Percentiles rank a stretch among this genome's conserved stretches.
Conservation (phyloP, 2,113 vertebrate genomes). For the Scophthalmus maximus region DNA sequence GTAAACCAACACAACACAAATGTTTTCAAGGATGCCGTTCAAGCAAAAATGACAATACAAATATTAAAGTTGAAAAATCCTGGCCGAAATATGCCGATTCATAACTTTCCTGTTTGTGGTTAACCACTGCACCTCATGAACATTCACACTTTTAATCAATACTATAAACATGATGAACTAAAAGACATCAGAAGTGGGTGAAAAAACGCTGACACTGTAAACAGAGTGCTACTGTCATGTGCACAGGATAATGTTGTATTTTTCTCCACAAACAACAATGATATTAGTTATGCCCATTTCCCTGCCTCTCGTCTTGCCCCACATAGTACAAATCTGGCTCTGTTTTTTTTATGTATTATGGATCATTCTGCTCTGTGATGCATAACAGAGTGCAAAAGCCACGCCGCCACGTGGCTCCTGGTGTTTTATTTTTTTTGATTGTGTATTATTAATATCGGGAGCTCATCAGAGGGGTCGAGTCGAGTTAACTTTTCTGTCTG, state of each 20-base stretch:
- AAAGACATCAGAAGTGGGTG: no score
- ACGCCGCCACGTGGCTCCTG: constrained; percentile 36
- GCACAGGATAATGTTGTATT: constrained; percentile 40
- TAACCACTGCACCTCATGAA: background rate
- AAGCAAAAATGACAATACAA: no score
- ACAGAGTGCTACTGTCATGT: constrained; percentile 14
- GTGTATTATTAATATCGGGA: constrained; percentile 45
- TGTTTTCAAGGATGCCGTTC: no score
- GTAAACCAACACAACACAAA: no score
- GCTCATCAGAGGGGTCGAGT: constrained; percentile 45
- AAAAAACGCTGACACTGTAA: constrained; percentile 32
- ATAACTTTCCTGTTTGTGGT: background rate
- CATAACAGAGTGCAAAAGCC: constrained; percentile 51
- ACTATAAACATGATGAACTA: background rate
- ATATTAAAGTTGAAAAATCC: no score
- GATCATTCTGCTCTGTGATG: constrained; percentile 55
- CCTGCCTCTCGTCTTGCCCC: constrained; percentile 40
- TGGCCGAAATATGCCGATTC: background rate
- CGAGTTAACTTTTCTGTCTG: constrained; percentile 43
- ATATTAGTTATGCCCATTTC: constrained; percentile 59
- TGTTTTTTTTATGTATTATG: background rate
- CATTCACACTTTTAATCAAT: constrained; percentile 7
- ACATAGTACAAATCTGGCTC: constrained; percentile 51
- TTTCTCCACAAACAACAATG: constrained; percentile 58
- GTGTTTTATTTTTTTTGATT: constrained; percentile 44